Conservation (phyloP, 2,113 vertebrate species). For the Phalacrocorax brasilianus region DNA sequence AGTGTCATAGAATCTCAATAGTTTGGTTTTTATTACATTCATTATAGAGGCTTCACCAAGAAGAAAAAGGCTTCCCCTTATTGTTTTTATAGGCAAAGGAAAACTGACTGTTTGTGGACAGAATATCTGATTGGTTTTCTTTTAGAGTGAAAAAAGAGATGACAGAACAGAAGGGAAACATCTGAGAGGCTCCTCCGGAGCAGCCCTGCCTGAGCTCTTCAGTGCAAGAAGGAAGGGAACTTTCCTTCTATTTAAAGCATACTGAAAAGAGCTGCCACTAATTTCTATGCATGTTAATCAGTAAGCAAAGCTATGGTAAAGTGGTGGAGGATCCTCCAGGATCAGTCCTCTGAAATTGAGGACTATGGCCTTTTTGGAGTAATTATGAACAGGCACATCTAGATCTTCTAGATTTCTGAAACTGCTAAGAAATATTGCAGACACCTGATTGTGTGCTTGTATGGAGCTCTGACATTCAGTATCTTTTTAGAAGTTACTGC, state of each 20-base stretch:
- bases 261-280: background rate
- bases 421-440: background rate
- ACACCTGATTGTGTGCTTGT: background rate
- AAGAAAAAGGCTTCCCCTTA: background rate
- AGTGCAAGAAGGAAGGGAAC: background rate
- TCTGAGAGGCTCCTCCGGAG: background rate
- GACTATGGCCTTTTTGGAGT: background rate
- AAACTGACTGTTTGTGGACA: background rate
- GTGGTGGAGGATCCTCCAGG: background rate
- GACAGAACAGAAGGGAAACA: background rate
- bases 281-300: background rate
- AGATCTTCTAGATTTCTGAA: background rate
- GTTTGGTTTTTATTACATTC: background rate
- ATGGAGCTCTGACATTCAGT: background rate
- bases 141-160: background rate
- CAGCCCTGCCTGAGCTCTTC: background rate
- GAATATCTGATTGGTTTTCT: background rate
- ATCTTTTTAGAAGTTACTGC: background rate
- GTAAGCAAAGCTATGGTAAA: background rate
- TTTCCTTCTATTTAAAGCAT: constrained; percentile 6
- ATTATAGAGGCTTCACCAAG: background rate
- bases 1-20: background rate
- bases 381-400: background rate
- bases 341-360: background rate
- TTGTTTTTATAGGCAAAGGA: background rate